phyloP scores from a whole-genome alignment of 2,888 invertebrate species.

The Drosophila pseudotakahashii region DNA sequence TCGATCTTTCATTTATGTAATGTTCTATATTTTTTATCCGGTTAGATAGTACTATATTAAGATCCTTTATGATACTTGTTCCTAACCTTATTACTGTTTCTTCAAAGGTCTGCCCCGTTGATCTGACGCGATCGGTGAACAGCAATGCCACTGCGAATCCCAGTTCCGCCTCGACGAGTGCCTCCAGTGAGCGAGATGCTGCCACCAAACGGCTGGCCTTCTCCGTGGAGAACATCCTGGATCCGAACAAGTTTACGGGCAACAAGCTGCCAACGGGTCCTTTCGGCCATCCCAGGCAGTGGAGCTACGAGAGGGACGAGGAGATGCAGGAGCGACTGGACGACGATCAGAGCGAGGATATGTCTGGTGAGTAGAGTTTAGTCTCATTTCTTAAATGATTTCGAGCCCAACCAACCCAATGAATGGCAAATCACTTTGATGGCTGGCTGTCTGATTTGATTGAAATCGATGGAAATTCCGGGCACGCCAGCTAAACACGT shows the following conservation, averaged over 20 bases:
- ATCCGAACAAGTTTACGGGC: conserved; percentile 95
- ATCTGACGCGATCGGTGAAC: conserved; percentile 83
- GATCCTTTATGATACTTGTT: no score
- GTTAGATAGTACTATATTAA: no score
- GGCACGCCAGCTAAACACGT: conserved; percentile 18
- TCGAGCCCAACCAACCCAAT: conserved; percentile 5
- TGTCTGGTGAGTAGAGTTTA: conserved; percentile 85
- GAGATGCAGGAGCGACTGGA: conserved; percentile 84
- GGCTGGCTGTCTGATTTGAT: conserved; percentile 35
- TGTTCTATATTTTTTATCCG: no score
- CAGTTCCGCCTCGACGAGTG: conserved; percentile 77
- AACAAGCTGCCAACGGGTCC: conserved; percentile 77
- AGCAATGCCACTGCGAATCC: conserved; percentile 57
- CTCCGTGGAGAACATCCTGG: conserved; percentile 95
- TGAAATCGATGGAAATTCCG: conserved; percentile 29
- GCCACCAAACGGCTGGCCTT: conserved; percentile 89
- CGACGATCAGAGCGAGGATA: conserved; percentile 84
- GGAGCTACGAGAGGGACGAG: conserved; percentile 85
- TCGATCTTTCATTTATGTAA: no score
- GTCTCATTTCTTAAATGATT: not conserved
- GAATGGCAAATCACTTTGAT: conserved; percentile 11
- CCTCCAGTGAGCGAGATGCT: conserved; percentile 82
- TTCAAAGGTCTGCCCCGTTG: conserved; percentile 83
- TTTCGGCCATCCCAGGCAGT: conserved; percentile 82
- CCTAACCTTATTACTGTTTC: no score